phyloP scores from a whole-genome alignment of 2,797 vertebrate species.

The Agapornis canus region DNA sequence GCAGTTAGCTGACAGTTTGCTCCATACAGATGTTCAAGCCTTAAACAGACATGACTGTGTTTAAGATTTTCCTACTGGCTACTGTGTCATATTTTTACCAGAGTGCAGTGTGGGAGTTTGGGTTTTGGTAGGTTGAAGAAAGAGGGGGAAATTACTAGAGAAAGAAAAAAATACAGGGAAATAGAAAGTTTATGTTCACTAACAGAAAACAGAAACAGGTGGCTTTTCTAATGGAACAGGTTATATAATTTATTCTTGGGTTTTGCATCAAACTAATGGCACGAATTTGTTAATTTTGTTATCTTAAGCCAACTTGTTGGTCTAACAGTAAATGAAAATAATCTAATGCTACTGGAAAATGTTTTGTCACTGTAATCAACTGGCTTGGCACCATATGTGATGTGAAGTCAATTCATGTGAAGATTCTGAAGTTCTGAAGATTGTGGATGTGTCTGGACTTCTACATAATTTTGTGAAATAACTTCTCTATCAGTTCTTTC shows the following conservation, averaged over 20 bases:
- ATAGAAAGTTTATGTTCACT: not conserved
- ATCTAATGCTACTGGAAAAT: not conserved
- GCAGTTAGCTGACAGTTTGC: not conserved
- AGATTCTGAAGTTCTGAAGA: not conserved
- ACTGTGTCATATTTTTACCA: not conserved
- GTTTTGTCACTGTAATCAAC: not conserved
- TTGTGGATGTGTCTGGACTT: not conserved
- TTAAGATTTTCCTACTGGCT: not conserved
- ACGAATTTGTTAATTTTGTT: not conserved
- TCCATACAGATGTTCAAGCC: not conserved
- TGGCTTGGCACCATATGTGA: not conserved
- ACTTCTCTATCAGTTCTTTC: not conserved
- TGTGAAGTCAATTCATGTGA: not conserved
- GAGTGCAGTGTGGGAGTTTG: not conserved
- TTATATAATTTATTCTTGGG: not conserved
- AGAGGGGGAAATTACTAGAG: not conserved
- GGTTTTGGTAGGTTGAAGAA: not conserved
- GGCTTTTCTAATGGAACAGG: not conserved
- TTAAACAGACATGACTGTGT: not conserved
- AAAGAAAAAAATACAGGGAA: not conserved
- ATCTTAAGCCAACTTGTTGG: not conserved
- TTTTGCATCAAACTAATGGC: not conserved
- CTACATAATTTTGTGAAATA: not conserved
- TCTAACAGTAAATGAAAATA: not conserved
- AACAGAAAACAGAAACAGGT: not conserved